A percentile compares a stretch with the other conserved stretches of the same genome.
These are phyloP conservation scores for Cyprichromis sp. DNA, from an alignment of 2,113 vertebrate species.

Conservation along the genomic window DNA sequence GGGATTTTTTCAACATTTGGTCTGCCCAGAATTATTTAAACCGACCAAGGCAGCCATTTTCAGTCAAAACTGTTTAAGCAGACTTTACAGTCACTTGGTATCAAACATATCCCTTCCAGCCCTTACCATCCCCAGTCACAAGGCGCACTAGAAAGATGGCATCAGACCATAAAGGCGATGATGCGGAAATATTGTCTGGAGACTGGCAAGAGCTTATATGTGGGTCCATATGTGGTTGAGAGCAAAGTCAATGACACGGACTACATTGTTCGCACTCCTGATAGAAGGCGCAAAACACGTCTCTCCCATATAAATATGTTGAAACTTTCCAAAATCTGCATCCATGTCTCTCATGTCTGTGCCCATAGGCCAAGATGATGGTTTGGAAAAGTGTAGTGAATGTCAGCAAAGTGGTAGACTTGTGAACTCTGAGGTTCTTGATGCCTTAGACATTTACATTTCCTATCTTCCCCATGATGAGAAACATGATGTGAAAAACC, in stretches of 20 bases:
- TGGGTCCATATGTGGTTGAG: background rate
- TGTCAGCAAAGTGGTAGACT: background rate
- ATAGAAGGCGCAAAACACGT: accelerated
- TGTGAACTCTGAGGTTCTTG: background rate
- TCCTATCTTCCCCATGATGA: background rate
- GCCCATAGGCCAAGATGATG: background rate
- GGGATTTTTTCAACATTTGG: background rate
- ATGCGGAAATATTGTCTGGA: background rate
- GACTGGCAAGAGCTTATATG: background rate
- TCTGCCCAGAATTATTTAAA: background rate
- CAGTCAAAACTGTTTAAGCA: background rate
- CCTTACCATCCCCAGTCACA: background rate
- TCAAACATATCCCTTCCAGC: background rate
- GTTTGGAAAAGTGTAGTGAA: background rate
- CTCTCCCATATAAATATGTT: background rate
- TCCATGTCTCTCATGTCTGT: background rate
- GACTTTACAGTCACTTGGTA: background rate
- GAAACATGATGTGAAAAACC: background rate
- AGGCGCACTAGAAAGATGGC: background rate
- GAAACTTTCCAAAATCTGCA: background rate
- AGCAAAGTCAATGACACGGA: background rate
- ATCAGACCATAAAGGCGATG: background rate
- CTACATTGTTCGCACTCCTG: background rate
- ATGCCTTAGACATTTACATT: background rate
- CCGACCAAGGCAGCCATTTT: background rate